Percentiles rank a stretch among this genome's conserved stretches.
These are phyloP conservation scores for Melinaea marsaeus DNA, from an alignment of 2,888 invertebrate genomes.

Conservation along the genomic window DNA sequence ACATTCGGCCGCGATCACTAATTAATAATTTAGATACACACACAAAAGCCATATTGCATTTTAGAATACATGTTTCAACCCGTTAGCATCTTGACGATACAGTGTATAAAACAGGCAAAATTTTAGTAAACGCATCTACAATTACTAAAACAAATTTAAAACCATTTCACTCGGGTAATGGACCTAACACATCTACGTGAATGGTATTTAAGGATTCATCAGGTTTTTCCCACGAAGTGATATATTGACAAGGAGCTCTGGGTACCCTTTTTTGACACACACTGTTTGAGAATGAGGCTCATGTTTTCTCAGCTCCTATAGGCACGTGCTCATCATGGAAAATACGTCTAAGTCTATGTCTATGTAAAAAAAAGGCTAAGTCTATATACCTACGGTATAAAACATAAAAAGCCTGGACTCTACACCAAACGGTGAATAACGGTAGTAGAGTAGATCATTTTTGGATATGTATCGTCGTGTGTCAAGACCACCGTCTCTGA, in stretches of 20 bases:
- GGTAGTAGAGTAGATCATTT: not conserved
- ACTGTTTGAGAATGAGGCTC: slow-evolving; percentile 12
- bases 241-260: slow-evolving; percentile 16
- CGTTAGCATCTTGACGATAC: not conserved
- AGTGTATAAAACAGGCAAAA: slow-evolving; percentile 9
- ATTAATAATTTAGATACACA: slow-evolving; percentile 16
- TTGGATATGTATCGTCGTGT: not conserved
- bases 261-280: slow-evolving; percentile 23
- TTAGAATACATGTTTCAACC: not conserved
- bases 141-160: slow-evolving; percentile 17
- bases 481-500: not conserved
- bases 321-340: slow-evolving; percentile 31
- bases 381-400: slow-evolving; percentile 34
- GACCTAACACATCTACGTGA: slow-evolving; percentile 9
- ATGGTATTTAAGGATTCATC: slow-evolving; percentile 4
- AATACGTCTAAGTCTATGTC: slow-evolving; percentile 16
- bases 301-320: slow-evolving; percentile 15
- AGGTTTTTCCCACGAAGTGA: slow-evolving; percentile 10
- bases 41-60: slow-evolving; percentile 23
- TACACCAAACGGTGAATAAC: not conserved
- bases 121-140: slow-evolving; percentile 20
- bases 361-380: slow-evolving; percentile 25
- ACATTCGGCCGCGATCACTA: slow-evolving; percentile 22
- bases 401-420: slow-evolving; percentile 29
- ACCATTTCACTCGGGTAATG: slow-evolving; percentile 5